Conservation (phyloP, 2,797 vertebrate species). For the Iguana delicatissima region DNA sequence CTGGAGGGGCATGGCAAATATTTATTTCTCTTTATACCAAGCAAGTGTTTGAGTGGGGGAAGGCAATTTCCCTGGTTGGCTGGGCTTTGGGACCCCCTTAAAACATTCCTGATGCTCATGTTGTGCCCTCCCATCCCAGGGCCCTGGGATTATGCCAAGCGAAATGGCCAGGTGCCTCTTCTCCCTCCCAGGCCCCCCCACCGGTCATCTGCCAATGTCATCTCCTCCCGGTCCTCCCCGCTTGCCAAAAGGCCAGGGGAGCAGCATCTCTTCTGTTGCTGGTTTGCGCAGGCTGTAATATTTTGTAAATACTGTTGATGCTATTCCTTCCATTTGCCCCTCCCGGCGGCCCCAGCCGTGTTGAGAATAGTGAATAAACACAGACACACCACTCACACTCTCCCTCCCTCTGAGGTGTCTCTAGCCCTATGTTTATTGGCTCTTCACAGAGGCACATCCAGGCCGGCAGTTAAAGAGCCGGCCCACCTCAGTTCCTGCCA, state of each 20-base stretch:
- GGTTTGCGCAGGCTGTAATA: fast-evolving
- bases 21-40: neutral
- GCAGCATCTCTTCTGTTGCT: too few relatives aligned
- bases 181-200: too few relatives aligned
- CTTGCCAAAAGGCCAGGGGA: neutral
- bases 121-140: too few relatives aligned
- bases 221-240: too few relatives aligned
- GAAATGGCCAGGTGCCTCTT: too few relatives aligned
- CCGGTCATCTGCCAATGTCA: too few relatives aligned
- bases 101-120: neutral
- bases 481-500: neutral
- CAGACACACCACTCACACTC: neutral
- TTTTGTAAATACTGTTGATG: neutral
- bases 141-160: neutral
- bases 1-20: neutral
- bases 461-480: too few relatives aligned
- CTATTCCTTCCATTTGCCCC: neutral
- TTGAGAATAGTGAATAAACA: neutral
- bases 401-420: neutral
- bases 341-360: neutral
- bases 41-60: neutral
- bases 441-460: too few relatives aligned
- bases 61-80: neutral
- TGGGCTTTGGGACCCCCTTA: too few relatives aligned
- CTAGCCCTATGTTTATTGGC: too few relatives aligned